Evolutionary conservation across 2,888 invertebrate genomes (phyloP).

Genomic region (Eudasyphora cyanicolor): DNA sequence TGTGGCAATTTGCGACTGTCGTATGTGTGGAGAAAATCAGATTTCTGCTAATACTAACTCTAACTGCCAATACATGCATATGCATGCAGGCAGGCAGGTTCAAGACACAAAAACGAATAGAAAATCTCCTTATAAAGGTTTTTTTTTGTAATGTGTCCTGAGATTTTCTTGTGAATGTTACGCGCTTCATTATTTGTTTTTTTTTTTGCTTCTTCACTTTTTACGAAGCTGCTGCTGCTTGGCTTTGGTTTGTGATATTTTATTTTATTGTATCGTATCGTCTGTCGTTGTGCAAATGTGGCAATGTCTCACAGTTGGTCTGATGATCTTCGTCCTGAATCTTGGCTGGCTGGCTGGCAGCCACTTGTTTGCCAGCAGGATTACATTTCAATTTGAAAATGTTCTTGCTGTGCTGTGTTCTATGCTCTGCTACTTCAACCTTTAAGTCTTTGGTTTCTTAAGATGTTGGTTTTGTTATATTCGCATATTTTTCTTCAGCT

Average conservation of each 20-base stretch:
- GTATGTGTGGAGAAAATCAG: background rate
- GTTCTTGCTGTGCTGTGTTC: background rate
- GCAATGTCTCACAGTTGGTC: slow-evolving; percentile 28
- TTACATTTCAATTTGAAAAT: slow-evolving; percentile 57
- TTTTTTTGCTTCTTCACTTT: background rate
- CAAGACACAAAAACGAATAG: background rate
- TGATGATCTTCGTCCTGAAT: slow-evolving; percentile 23
- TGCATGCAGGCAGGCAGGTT: background rate
- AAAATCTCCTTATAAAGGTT: background rate
- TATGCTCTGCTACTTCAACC: slow-evolving; percentile 1
- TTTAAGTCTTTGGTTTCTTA: background rate
- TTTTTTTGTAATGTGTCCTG: background rate
- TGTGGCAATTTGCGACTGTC: background rate
- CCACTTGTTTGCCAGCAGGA: slow-evolving; percentile 61
- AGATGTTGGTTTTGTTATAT: slow-evolving; percentile 8
- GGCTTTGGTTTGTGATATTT: background rate
- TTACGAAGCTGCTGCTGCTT: background rate
- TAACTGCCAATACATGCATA: slow-evolving; percentile 7
- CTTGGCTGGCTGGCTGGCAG: slow-evolving; percentile 51
- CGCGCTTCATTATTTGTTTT: background rate
- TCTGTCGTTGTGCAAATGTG: background rate
- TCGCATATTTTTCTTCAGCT: background rate
- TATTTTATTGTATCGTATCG: no score
- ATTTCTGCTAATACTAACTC: slow-evolving; percentile 9
- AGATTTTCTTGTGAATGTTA: background rate